Percentiles rank a stretch among this genome's conserved stretches.
These are phyloP conservation scores for Cygnus olor DNA, from an alignment of 2,797 vertebrate genomes.

Conservation along the genomic window DNA sequence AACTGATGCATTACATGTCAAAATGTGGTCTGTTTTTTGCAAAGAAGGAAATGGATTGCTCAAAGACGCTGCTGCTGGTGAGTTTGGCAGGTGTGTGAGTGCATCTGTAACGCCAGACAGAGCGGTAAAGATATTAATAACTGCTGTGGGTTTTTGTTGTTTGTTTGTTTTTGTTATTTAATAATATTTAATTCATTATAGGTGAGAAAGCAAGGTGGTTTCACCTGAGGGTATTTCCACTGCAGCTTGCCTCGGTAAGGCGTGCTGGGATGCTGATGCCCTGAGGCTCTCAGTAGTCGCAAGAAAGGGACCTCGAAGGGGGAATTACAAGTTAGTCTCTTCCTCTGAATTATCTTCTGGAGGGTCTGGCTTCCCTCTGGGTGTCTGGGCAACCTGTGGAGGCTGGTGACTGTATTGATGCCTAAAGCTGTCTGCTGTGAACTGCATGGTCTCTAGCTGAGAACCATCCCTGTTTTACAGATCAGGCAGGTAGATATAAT, in stretches of 20 bases:
- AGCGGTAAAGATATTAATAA: not conserved
- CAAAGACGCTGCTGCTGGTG: not conserved
- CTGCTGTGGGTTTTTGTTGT: not conserved
- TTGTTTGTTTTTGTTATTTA: not conserved
- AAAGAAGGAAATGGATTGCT: not conserved
- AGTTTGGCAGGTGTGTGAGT: not conserved
- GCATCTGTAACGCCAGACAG: not conserved
- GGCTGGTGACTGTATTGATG: fast-evolving
- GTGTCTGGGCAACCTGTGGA: not conserved
- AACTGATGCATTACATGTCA: fast-evolving
- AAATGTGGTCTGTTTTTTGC: not conserved
- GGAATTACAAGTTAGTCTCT: not conserved
- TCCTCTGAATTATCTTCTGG: not conserved
- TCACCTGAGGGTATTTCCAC: not conserved
- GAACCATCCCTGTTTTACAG: not conserved
- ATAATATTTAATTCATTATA: not conserved
- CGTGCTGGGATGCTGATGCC: not conserved
- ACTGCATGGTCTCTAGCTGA: fast-evolving
- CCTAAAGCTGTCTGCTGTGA: not conserved
- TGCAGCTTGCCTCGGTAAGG: not conserved
- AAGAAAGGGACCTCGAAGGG: not conserved
- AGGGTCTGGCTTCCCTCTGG: not conserved
- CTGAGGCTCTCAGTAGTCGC: not conserved
- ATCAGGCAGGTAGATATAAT: not conserved
- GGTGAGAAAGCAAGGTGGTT: not conserved